Percentiles rank a stretch among this genome's conserved stretches.
Evolutionary conservation across 1,140 invertebrate genomes (phyloP).

Genomic region (Bombyx mori): ASM3026992v2 NC_085131.1:6119001-6119500

Average conservation of each 20-base stretch:
- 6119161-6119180: constrained; percentile 73
- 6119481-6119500: background rate
- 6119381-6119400: no score
- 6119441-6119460: background rate
- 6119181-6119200: constrained; percentile 73
- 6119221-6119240: constrained; percentile 74
- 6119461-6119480: background rate
- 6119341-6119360: no score
- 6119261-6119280: constrained; percentile 35
- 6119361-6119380: no score
- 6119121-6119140: constrained; percentile 71
- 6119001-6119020: no score
- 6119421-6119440: no score
- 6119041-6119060: constrained; percentile 60
- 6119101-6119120: constrained; percentile 76
- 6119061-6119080: constrained; percentile 69
- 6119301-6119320: background rate
- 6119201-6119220: constrained; percentile 72
- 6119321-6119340: background rate
- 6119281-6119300: constrained; percentile 2
- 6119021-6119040: background rate
- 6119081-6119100: constrained; percentile 74
- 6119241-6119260: constrained; percentile 63
- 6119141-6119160: constrained; percentile 78
- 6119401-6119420: no score